phyloP scores from a whole-genome alignment of 2,797 vertebrate species.

The Coracias cyanogaster region DNA sequence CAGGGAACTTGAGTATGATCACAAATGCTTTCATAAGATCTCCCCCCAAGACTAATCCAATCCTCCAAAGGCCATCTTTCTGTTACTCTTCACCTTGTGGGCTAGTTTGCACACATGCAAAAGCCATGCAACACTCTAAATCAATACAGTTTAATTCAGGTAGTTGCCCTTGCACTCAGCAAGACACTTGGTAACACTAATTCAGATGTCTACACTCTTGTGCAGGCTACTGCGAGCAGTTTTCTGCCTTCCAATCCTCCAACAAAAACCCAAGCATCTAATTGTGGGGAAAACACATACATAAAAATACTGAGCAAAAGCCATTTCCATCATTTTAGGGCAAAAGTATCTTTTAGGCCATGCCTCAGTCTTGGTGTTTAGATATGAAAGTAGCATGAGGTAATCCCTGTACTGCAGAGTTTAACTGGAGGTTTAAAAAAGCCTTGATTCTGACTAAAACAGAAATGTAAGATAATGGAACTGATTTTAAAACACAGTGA shows the following conservation, averaged over 20 bases:
- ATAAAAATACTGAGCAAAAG: neutral
- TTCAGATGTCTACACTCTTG: accelerated
- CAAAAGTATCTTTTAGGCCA: neutral
- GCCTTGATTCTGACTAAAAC: neutral
- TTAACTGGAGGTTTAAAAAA: neutral
- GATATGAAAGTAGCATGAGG: neutral
- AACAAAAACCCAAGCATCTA: neutral
- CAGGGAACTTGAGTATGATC: neutral
- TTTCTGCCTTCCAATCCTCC: neutral
- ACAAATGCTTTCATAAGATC: neutral
- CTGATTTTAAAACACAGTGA: neutral
- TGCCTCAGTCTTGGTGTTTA: neutral
- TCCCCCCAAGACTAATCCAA: neutral
- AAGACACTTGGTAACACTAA: neutral
- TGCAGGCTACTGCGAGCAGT: neutral
- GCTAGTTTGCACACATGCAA: accelerated
- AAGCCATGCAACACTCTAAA: neutral
- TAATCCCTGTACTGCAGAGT: neutral
- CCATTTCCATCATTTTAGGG: neutral
- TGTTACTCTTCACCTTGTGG: neutral
- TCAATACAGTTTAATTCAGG: neutral
- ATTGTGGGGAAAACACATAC: neutral
- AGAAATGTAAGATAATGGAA: neutral
- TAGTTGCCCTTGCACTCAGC: neutral
- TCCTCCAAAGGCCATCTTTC: neutral